These are phyloP conservation scores for Bombycilla garrulus DNA, from an alignment of 2,113 vertebrate species.

Conservation along the genomic window DNA sequence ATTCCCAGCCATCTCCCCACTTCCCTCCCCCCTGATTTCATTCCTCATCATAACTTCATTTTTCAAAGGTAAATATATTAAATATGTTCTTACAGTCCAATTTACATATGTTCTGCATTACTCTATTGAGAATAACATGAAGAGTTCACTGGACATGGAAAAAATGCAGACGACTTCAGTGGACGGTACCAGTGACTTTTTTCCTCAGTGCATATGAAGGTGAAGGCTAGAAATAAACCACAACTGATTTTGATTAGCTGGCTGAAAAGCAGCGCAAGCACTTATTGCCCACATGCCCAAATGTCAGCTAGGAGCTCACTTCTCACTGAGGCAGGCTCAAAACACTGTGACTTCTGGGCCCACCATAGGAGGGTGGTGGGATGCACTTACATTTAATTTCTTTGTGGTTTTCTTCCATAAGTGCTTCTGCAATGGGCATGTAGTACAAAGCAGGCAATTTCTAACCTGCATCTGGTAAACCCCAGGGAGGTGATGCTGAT, in stretches of 20 bases:
- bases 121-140: conserved; percentile 19
- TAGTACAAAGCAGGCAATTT: background rate
- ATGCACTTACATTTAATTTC: conserved; percentile 21
- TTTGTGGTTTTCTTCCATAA: conserved; percentile 29
- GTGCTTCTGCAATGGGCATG: background rate
- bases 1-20: background rate
- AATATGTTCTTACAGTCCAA: background rate
- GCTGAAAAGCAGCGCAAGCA: background rate
- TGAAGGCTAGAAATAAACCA: background rate
- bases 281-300: background rate
- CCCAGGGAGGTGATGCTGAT: background rate
- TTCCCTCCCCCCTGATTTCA: background rate
- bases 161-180: background rate
- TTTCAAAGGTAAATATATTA: conserved; percentile 28
- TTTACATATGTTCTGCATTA: conserved; percentile 42
- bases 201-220: background rate
- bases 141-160: background rate
- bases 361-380: background rate
- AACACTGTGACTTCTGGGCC: background rate
- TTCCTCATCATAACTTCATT: conserved; percentile 31
- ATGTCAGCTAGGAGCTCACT: conserved; percentile 34
- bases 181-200: background rate
- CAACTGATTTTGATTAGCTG: conserved; percentile 18
- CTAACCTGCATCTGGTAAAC: conserved; percentile 29
- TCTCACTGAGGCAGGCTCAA: background rate